Evolutionary conservation across 2,888 invertebrate genomes (phyloP).

Genomic region (Eilema sororculum): DNA sequence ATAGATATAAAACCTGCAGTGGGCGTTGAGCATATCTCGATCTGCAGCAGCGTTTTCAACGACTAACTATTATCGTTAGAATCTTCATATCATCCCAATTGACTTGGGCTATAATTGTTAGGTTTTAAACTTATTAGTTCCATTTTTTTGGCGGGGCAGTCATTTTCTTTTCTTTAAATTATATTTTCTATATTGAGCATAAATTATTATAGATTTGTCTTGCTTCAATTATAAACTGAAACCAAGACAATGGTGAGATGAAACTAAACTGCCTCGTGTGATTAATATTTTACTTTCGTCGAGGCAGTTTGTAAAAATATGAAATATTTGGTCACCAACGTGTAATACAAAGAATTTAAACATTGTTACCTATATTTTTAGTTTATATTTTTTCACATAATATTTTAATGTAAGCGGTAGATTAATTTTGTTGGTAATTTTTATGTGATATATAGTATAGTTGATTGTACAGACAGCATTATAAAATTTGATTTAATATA

Average conservation of each 20-base stretch:
- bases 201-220: background rate
- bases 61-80: background rate
- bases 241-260: background rate
- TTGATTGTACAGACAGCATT: conserved; percentile 31
- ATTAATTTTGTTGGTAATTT: conserved; percentile 58
- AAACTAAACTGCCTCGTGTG: background rate
- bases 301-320: conserved; percentile 8
- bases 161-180: background rate
- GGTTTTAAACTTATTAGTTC: background rate
- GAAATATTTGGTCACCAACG: conserved; percentile 23
- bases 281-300: conserved; percentile 7
- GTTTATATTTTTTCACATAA: conserved; percentile 42
- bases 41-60: background rate
- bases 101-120: background rate
- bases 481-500: no score
- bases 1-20: background rate
- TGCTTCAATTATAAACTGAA: background rate
- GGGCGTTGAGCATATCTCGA: no score
- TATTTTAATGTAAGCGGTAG: conserved; percentile 44
- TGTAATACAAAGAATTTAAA: conserved; percentile 41
- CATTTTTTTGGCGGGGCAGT: background rate
- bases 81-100: background rate
- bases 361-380: conserved; percentile 58
- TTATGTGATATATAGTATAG: conserved; percentile 74
- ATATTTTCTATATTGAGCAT: background rate